Evolutionary conservation across 2,888 invertebrate genomes (phyloP).

Genomic region (Choristoneura rosaceana): DNA sequence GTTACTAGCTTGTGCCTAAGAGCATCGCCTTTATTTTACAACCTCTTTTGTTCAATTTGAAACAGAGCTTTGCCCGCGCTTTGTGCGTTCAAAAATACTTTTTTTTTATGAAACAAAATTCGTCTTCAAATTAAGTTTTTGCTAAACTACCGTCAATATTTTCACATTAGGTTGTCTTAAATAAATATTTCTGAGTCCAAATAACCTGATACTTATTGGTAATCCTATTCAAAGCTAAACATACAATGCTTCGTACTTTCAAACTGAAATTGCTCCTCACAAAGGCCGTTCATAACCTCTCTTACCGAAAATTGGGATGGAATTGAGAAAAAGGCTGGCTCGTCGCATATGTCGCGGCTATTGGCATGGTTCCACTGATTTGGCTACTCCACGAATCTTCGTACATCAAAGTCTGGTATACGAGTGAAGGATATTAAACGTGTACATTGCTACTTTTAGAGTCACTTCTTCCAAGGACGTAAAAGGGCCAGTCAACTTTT

Average conservation of each 20-base stretch:
- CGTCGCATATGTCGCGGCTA: slow-evolving; percentile 61
- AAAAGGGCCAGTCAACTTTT: no score
- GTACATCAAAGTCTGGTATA: slow-evolving; percentile 27
- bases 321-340: slow-evolving; percentile 57
- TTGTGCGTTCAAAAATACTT: no score
- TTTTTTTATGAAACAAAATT: no score
- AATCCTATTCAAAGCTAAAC: slow-evolving; percentile 1
- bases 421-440: slow-evolving; percentile 28
- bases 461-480: no score
- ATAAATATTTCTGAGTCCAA: no score
- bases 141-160: no score
- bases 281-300: slow-evolving; percentile 44
- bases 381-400: slow-evolving; percentile 52
- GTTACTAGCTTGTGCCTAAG: no score
- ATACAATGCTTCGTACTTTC: slow-evolving; percentile 6
- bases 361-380: slow-evolving; percentile 72
- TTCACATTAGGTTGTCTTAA: no score
- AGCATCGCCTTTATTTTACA: no score
- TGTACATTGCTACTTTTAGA: slow-evolving; percentile 48
- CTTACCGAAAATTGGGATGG: slow-evolving; percentile 58
- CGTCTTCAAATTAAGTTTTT: no score
- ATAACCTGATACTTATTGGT: neutral
- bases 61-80: no score
- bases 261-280: slow-evolving; percentile 40
- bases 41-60: no score